Evolutionary conservation across 1,140 invertebrate species (phyloP).

Genomic region (Polypedilum pembai): DNA sequence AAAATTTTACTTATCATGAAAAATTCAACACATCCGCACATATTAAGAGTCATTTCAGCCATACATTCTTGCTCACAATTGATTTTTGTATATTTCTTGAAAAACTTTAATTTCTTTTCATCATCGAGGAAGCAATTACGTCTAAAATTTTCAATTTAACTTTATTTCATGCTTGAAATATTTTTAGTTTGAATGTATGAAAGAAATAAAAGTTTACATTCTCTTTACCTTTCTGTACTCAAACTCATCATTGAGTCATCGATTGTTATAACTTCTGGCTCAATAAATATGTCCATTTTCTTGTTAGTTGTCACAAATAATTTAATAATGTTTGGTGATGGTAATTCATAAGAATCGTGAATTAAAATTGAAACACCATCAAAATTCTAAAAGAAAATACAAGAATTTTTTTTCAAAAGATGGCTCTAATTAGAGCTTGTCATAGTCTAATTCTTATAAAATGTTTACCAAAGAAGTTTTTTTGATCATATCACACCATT

Average conservation of each 20-base stretch:
- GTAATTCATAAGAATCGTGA: background rate
- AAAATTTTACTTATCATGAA: background rate
- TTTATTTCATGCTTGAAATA: too few relatives aligned
- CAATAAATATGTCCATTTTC: background rate
- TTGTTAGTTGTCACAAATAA: background rate
- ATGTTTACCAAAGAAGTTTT: too few relatives aligned
- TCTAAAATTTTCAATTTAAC: background rate
- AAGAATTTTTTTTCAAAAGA: too few relatives aligned
- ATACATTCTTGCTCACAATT: background rate
- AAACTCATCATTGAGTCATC: background rate
- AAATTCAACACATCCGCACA: background rate
- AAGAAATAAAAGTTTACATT: background rate
- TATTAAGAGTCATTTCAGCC: background rate
- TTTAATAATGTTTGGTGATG: background rate
- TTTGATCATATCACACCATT: too few relatives aligned
- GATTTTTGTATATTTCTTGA: conserved; percentile 54
- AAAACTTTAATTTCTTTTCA: conserved; percentile 55
- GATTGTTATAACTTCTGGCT: background rate
- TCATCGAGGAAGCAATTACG: conserved; percentile 49
- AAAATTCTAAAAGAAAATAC: background rate
- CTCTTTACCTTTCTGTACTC: background rate
- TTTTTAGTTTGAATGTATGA: too few relatives aligned
- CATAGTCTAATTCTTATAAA: too few relatives aligned
- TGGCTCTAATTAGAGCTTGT: too few relatives aligned
- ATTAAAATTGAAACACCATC: background rate